Evolutionary conservation across 1,140 invertebrate genomes (phyloP), one percentile per base, ranked within the genome.

Genomic region (Dolichoris vasculosae): DNA sequence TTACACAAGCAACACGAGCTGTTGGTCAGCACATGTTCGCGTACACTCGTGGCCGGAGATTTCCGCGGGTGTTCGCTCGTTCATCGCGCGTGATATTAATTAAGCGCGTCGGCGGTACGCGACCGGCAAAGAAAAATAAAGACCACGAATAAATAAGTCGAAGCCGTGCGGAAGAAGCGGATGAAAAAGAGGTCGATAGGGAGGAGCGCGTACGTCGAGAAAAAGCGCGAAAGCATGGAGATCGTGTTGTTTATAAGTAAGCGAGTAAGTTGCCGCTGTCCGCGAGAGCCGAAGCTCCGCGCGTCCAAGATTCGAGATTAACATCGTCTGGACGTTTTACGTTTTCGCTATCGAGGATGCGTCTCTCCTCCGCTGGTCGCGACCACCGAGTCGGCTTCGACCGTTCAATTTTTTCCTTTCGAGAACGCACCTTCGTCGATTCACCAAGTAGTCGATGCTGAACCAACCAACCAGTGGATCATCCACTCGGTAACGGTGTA

Each of bases 11-110:
- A 38, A 11, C 67, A 69, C 69, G 11, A 30, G 43, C 59, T 82
- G 73, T 13, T 76, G 15, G 84, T 82, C 78, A 71, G 69, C 64
- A 71, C 40, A 77, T 43, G 43, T 43, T 51, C 67, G 46, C 51
- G 11, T 35, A 32, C 63, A 23, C 43, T 1, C 32, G 32, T 13
- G 63, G 43, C 15, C 17, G n/a, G 11, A 23, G 46, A 15, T 23
- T 40, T 38, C 26, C 80, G 82, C 71, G 48, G 26, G 55, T 82
- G 46, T 75, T 38, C 2, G 73, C 30, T 23, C 55, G 73, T 35
- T 48, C 59, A 51, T 4, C 38, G 80, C 92, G 91, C 89, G 91
- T 91, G 91, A 90, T 92, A 92, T 93, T 93, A 93, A 93, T 93
- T 93, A 93, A 90, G 88, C 90, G 87, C 86, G 82, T 87, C 86